phyloP scores from a whole-genome alignment of 2,888 invertebrate genomes.

The Andrena hattorfiana region DNA sequence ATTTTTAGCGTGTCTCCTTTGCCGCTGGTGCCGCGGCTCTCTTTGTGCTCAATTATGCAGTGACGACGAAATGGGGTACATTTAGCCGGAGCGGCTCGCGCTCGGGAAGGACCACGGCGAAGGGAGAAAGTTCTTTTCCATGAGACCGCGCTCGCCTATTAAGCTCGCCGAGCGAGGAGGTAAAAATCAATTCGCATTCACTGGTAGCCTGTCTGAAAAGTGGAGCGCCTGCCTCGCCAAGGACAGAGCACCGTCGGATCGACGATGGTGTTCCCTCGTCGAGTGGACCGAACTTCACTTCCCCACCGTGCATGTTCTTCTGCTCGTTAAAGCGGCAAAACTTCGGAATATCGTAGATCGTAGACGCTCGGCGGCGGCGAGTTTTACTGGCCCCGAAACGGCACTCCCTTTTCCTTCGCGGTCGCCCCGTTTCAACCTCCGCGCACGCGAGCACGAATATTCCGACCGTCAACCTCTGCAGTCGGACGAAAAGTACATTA shows the following conservation, averaged over 20 bases:
- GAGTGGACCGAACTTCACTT: neutral
- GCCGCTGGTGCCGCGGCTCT: neutral
- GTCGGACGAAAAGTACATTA: slow-evolving; percentile 21
- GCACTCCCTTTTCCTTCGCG: neutral
- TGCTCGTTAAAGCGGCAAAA: neutral
- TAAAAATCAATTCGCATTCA: slow-evolving; percentile 57
- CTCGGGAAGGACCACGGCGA: slow-evolving; percentile 14
- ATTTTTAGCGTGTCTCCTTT: slow-evolving; percentile 12
- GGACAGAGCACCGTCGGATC: slow-evolving; percentile 29
- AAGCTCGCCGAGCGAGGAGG: slow-evolving; percentile 48
- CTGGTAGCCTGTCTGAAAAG: slow-evolving; percentile 38
- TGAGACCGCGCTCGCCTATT: slow-evolving; percentile 40
- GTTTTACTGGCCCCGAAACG: neutral
- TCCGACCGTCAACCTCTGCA: slow-evolving; percentile 31
- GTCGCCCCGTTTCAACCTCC: neutral
- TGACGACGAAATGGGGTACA: slow-evolving; percentile 26
- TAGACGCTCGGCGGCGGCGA: neutral
- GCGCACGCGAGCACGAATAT: slow-evolving; percentile 9
- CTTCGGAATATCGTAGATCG: no score
- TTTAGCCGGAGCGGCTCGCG: neutral
- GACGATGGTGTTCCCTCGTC: slow-evolving; percentile 4
- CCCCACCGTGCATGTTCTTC: neutral
- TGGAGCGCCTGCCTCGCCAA: slow-evolving; percentile 33
- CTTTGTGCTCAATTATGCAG: neutral
- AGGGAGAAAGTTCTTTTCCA: slow-evolving; percentile 24